phyloP scores from a whole-genome alignment of 2,888 invertebrate genomes.

The Thymelicus acteon region DNA sequence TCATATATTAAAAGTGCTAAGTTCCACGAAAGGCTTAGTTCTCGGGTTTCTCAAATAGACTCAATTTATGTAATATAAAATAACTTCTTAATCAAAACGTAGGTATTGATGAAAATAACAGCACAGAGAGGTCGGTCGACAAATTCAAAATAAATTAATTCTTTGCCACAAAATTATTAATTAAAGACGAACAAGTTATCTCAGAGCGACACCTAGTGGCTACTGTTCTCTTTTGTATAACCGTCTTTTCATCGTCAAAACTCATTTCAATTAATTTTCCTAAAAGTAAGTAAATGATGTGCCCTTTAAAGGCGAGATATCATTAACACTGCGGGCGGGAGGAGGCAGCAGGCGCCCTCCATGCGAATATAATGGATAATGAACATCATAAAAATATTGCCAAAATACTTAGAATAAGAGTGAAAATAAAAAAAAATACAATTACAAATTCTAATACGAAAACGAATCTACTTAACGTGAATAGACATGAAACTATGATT shows the following conservation, averaged over 20 bases:
- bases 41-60: conserved; percentile 13
- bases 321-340: conserved; percentile 74
- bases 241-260: conserved; percentile 83
- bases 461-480: too few relatives aligned
- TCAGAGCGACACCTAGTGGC: conserved; percentile 81
- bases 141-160: conserved; percentile 77
- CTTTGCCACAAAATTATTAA: conserved; percentile 80
- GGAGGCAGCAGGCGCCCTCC: conserved; percentile 44
- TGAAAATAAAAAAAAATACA: too few relatives aligned
- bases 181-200: conserved; percentile 82
- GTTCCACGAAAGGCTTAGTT: conserved; percentile 20
- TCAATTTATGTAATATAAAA: conserved; percentile 47
- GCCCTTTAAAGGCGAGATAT: conserved; percentile 82
- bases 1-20: neutral
- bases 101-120: conserved; percentile 66
- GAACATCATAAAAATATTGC: conserved; percentile 25
- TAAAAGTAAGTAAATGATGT: conserved; percentile 84
- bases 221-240: conserved; percentile 75
- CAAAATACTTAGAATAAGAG: too few relatives aligned
- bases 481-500: too few relatives aligned
- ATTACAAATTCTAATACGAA: too few relatives aligned
- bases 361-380: conserved; percentile 37
- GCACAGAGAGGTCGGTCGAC: conserved; percentile 57
- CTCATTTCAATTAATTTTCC: conserved; percentile 85
- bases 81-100: conserved; percentile 67